Percentiles rank a stretch among this genome's conserved stretches.
These are phyloP conservation scores for Unio delphinus DNA, from an alignment of 2,888 invertebrate species.

Conservation along the genomic window DNA sequence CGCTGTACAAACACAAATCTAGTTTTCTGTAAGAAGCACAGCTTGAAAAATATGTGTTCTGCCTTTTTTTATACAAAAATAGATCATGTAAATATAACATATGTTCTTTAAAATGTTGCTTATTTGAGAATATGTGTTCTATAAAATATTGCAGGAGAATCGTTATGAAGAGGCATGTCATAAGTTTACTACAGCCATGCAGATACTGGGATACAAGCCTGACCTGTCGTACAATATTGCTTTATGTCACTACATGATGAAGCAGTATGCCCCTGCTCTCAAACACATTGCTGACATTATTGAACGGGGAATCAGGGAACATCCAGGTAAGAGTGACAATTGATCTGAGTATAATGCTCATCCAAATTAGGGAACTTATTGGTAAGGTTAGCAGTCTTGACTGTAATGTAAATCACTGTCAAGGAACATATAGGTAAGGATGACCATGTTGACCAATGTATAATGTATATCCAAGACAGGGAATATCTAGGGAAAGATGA, in stretches of 20 bases:
- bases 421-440: too few relatives aligned
- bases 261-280: slow-evolving; percentile 91
- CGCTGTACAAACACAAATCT: too few relatives aligned
- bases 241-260: slow-evolving; percentile 92
- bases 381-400: too few relatives aligned
- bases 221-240: slow-evolving; percentile 95
- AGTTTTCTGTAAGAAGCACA: too few relatives aligned
- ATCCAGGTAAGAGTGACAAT: slow-evolving; percentile 78
- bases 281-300: slow-evolving; percentile 96
- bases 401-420: too few relatives aligned
- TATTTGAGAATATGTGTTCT: not conserved
- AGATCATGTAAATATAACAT: not conserved
- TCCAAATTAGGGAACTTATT: too few relatives aligned
- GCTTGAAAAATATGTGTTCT: too few relatives aligned
- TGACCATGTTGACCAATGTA: too few relatives aligned
- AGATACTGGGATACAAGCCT: slow-evolving; percentile 74
- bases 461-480: too few relatives aligned
- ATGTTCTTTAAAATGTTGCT: not conserved
- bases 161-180: slow-evolving; percentile 91
- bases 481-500: too few relatives aligned
- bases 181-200: slow-evolving; percentile 89
- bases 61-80: too few relatives aligned
- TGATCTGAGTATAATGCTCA: too few relatives aligned
- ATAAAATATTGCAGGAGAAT: slow-evolving; percentile 77
- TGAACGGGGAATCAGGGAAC: slow-evolving; percentile 94